Evolutionary conservation across 2,888 invertebrate genomes (phyloP).

Genomic region (Ophioninae sp.): DNA sequence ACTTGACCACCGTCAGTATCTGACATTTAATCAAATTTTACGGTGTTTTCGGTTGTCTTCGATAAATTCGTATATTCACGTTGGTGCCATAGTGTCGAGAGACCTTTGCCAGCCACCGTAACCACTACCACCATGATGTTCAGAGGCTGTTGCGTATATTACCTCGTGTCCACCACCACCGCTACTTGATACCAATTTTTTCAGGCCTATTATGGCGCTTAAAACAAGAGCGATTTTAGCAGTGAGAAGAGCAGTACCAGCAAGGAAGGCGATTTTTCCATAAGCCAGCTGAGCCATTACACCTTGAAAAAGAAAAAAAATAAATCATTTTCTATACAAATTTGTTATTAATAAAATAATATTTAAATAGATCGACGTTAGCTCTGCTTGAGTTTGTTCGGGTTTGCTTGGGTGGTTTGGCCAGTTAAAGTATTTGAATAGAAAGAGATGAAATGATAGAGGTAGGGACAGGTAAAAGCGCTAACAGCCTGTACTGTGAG

Average conservation of each 20-base stretch:
- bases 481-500: too few species aligned
- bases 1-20: slow-evolving; percentile 24
- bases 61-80: slow-evolving; percentile 66
- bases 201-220: slow-evolving; percentile 85
- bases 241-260: slow-evolving; percentile 86
- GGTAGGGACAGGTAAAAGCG: too few species aligned
- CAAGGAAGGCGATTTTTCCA: slow-evolving; percentile 86
- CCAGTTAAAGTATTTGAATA: too few species aligned
- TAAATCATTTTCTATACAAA: not conserved
- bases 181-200: slow-evolving; percentile 83
- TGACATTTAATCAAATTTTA: slow-evolving; percentile 29
- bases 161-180: slow-evolving; percentile 83
- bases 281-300: slow-evolving; percentile 86
- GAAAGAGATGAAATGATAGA: too few species aligned
- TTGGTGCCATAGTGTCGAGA: slow-evolving; percentile 73
- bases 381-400: too few species aligned
- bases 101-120: slow-evolving; percentile 79
- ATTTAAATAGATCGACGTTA: too few species aligned
- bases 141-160: slow-evolving; percentile 82
- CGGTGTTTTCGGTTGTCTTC: slow-evolving; percentile 7
- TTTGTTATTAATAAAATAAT: not conserved
- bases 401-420: too few species aligned
- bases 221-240: slow-evolving; percentile 86
- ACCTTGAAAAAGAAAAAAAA: slow-evolving; percentile 71
- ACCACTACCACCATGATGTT: slow-evolving; percentile 78